Evolutionary conservation across 1,140 invertebrate genomes (phyloP), one percentile per base, ranked within the genome.

Genomic region (Antheraea mylitta): DNA sequence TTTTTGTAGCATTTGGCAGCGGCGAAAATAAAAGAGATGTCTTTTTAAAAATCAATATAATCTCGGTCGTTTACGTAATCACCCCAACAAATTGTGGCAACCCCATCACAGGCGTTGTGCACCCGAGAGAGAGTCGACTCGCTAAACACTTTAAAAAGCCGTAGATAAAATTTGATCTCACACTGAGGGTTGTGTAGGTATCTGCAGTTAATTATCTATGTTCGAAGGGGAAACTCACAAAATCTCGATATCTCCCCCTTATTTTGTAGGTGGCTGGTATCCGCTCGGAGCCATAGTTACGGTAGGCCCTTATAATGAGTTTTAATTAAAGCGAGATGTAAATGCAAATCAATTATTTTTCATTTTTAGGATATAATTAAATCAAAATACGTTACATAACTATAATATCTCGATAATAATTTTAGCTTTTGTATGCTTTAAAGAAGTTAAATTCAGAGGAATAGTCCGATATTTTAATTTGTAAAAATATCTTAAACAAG

Each of bases 201-300:
- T 89, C 89, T 90, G 86, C 86, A 89, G 87, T 90, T 91, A 91
- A 90, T 91, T 90, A 89, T 90, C 86, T 90, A 64, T 75, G 80
- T 78, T 78, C 66, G 66, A 75, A 87, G 84, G 86, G 86, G 78
- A 77, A 84, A 78, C 75, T 77, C 78, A 78, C 79, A 73, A 83
- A 75, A 80, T 85, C 80, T 78, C 84, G 83, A 82, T 83, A 81
- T 75, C 85, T 81, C 80, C 84, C 85, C 81, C 67, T 71, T 70
- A 65, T 45, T 69, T 67, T 59, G 71, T 65, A 78, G 71, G 74
- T 77, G 69, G 66, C 67, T 76, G 78, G 84, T 78, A 87, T 82
- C 80, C 77, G 72, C 68, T 72, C 72, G 71, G 78, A 74, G 75
- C 78, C 79, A 81, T 82, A 77, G 78, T 77, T 78, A 86, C 77